Evolutionary conservation across 2,113 vertebrate species (phyloP).

Genomic region (Psophia crepitans): DNA sequence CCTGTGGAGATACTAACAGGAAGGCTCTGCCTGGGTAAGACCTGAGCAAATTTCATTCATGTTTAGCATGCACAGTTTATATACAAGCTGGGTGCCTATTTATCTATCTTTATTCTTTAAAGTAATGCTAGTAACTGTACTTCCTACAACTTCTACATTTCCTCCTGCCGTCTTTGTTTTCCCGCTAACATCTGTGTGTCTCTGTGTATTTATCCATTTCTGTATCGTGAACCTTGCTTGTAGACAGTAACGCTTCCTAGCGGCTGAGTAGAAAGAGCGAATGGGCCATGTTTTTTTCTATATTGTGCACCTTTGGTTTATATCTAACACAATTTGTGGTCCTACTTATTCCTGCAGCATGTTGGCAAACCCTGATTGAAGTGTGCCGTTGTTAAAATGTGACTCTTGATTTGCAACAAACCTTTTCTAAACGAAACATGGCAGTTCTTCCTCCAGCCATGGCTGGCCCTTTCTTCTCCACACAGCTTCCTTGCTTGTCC

Average conservation of each 20-base stretch:
- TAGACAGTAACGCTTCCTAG: not conserved
- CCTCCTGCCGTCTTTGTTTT: not conserved
- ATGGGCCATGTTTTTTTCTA: not conserved
- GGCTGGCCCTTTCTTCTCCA: not conserved
- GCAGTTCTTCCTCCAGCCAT: not conserved
- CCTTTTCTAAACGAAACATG: not conserved
- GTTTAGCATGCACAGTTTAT: not conserved
- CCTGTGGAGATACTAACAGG: not conserved
- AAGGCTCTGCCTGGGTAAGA: not conserved
- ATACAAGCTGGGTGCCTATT: not conserved
- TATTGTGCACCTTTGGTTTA: not conserved
- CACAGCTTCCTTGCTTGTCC: not conserved
- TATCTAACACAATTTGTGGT: not conserved
- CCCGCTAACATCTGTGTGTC: not conserved
- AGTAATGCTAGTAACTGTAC: not conserved
- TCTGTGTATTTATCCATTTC: not conserved
- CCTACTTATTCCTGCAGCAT: not conserved
- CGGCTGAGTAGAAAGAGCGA: not conserved
- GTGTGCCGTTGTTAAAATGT: not conserved
- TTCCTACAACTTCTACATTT: not conserved
- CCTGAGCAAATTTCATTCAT: not conserved
- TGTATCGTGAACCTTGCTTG: not conserved
- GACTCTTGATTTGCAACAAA: not conserved
- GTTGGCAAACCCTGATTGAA: not conserved
- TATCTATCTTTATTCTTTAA: not conserved